A percentile compares a stretch with the other conserved stretches of the same genome.
These are phyloP conservation scores for Nomada lathburiana DNA, from an alignment of 2,888 invertebrate genomes.

Conservation along the genomic window DNA sequence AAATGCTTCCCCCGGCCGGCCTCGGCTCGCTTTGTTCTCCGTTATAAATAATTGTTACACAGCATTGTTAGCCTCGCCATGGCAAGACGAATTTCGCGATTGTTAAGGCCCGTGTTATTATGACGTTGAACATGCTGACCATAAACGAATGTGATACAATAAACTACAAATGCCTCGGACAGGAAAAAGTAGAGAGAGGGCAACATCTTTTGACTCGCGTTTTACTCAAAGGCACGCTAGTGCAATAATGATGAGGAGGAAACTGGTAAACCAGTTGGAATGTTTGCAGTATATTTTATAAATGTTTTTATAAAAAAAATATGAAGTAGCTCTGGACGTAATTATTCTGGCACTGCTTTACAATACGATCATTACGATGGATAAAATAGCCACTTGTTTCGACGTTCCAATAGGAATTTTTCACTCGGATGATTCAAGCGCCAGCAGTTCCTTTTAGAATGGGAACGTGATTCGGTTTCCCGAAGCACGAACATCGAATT, in stretches of 20 bases:
- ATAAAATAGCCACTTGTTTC: too few relatives aligned
- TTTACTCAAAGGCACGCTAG: slow-evolving; percentile 51
- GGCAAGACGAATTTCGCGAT: slow-evolving; percentile 67
- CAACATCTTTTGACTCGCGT: slow-evolving; percentile 30
- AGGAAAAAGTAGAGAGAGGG: slow-evolving; percentile 3
- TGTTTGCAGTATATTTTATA: background rate
- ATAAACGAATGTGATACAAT: slow-evolving; percentile 68
- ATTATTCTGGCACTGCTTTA: too few relatives aligned
- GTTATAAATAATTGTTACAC: slow-evolving; percentile 67
- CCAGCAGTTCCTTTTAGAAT: background rate
- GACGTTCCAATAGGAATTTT: slow-evolving; percentile 23
- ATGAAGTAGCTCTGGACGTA: too few relatives aligned
- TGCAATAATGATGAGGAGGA: slow-evolving; percentile 55
- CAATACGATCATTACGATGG: too few relatives aligned
- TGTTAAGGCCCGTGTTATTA: slow-evolving; percentile 68
- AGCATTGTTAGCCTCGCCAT: slow-evolving; percentile 52
- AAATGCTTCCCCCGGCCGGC: slow-evolving; percentile 2
- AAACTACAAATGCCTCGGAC: slow-evolving; percentile 54
- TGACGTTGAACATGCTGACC: slow-evolving; percentile 61
- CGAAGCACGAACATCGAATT: slow-evolving; percentile 47
- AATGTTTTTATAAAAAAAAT: too few relatives aligned
- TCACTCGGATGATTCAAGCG: background rate
- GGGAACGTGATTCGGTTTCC: background rate
- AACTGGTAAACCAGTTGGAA: slow-evolving; percentile 25
- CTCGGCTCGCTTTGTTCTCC: slow-evolving; percentile 26